These are phyloP conservation scores for Acanthopagrus latus DNA, from an alignment of 2,797 vertebrate species.

Conservation along the genomic window DNA sequence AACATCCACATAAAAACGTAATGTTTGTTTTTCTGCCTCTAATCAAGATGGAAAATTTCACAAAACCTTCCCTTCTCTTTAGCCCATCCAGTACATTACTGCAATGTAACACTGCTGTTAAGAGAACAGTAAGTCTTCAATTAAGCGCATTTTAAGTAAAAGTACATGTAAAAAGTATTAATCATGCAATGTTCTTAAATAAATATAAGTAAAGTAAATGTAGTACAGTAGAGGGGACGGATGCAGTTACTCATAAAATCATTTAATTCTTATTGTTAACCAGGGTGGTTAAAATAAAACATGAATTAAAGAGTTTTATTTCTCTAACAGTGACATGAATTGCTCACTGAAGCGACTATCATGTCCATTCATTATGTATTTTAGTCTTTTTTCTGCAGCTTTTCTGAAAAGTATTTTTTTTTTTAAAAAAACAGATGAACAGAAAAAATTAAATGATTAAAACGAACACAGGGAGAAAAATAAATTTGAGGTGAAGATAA, in stretches of 20 bases:
- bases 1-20: background rate
- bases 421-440: constrained; percentile 16
- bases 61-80: background rate
- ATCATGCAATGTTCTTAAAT: background rate
- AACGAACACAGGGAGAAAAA: background rate
- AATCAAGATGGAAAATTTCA: background rate
- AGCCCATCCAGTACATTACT: background rate
- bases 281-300: too few species aligned
- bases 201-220: too few species aligned
- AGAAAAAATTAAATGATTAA: constrained; percentile 1
- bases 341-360: background rate
- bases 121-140: too few species aligned
- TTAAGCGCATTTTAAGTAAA: background rate
- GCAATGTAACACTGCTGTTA: background rate
- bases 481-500: background rate
- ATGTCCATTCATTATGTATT: constrained; percentile 1
- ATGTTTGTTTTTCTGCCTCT: background rate
- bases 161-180: background rate
- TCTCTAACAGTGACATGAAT: too few species aligned
- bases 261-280: too few species aligned
- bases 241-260: too few species aligned
- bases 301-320: too few species aligned
- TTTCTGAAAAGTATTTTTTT: background rate
- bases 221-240: too few species aligned
- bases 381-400: background rate